These are phyloP conservation scores for Vulpes lagopus DNA, from an alignment of 2,113 vertebrate species.

Conservation along the genomic window DNA sequence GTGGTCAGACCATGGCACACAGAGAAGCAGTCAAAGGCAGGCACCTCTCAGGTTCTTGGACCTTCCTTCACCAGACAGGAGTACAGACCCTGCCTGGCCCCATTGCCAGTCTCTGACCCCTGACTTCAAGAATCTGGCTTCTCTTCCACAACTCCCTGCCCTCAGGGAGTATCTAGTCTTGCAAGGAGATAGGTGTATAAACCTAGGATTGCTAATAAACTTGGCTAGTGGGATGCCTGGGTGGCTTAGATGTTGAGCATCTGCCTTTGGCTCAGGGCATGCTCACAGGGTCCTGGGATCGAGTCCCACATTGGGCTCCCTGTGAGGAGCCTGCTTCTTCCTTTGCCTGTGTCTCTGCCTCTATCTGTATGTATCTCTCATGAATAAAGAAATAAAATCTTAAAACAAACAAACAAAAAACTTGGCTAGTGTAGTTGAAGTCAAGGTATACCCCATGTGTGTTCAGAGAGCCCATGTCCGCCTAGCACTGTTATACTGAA, in stretches of 20 bases:
- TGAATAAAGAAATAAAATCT: too few species aligned
- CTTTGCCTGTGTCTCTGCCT: too few species aligned
- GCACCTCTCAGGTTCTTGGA: background rate
- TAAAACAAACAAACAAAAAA: background rate
- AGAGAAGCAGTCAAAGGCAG: background rate
- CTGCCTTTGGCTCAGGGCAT: too few species aligned
- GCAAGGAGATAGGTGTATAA: background rate
- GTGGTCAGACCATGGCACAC: background rate
- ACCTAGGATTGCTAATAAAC: background rate
- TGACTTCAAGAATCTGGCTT: background rate
- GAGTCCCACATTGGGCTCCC: too few species aligned
- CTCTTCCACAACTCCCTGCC: background rate
- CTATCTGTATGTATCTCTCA: too few species aligned
- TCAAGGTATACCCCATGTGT: background rate
- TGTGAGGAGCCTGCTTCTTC: too few species aligned
- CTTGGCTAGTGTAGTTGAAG: background rate
- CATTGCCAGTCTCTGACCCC: background rate
- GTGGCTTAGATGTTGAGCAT: too few species aligned
- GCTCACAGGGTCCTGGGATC: too few species aligned
- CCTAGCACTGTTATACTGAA: background rate
- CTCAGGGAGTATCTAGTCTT: background rate
- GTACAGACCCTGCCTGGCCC: background rate
- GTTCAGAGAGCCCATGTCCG: background rate
- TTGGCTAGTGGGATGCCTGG: background rate
- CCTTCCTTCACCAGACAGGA: background rate